Evolutionary conservation across 2,888 invertebrate species (phyloP), one percentile per base, ranked within the genome.

Genomic region (Lathronympha strigana): DNA sequence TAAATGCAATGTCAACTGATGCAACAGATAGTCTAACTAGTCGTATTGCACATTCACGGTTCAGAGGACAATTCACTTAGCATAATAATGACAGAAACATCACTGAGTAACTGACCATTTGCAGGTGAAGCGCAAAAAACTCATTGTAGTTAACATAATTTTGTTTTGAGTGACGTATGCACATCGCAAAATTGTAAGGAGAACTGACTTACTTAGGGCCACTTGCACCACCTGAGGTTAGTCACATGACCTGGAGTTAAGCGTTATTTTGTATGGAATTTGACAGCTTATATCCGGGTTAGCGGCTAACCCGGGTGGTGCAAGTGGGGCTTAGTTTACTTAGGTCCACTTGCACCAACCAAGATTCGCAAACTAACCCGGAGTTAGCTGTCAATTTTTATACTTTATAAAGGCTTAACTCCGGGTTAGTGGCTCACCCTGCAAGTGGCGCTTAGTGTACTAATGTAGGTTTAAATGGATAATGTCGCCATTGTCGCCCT

Each of bases 51-150:
- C 50, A 63, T 21, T 63, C 43, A 23, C 61, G 49, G 61, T 61
- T 66, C 72, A 71, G 74, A 81, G 83, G 82, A 74, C 79, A 71
- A 62, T 69, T 68, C 69, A 69, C 78, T 84, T 83, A 84, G 77
- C 78, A 76, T 72, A 68, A 72, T 73, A 75, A 78, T 78, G 74
- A 77, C 73, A 74, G 78, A 72, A 66, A 63, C 58, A 66, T 28
- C 21, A 67, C 67, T 68, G 68, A 68, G 67, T 28, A 31, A 67
- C 67, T 68, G 68, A 68, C 68, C 66, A 67, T 63, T 61, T 58
- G 33, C 64, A 62, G 53, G 57, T 47, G 49, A 23, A 67, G 68
- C 9, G 64, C 61, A 63, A 69, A 61, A 64, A 50, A 51, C 55
- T 40, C 55, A 19, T 51, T 61, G 51, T 31, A n/a, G n/a, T n/a